These are phyloP conservation scores for Limnephilus rhombicus DNA, from an alignment of 2,888 invertebrate species.

Conservation along the genomic window DNA sequence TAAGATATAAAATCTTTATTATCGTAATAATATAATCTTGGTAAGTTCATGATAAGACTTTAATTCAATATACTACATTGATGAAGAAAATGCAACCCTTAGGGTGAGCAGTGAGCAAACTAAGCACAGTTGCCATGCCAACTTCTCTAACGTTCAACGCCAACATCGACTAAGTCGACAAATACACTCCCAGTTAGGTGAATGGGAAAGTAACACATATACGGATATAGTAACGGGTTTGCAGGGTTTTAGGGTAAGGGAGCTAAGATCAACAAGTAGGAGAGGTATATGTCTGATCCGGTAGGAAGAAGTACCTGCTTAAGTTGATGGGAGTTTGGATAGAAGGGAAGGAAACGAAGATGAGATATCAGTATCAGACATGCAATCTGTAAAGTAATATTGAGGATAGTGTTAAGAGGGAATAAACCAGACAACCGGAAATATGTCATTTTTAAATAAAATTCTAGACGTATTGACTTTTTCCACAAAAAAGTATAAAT, in stretches of 20 bases:
- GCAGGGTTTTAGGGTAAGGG: not conserved
- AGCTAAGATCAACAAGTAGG: conserved; percentile 48
- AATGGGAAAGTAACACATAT: not conserved
- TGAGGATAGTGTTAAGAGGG: not conserved
- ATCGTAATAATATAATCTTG: too few species aligned
- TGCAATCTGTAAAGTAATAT: not conserved
- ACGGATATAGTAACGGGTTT: not conserved
- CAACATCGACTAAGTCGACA: not conserved
- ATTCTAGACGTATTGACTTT: too few species aligned
- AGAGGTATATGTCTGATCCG: conserved; percentile 3
- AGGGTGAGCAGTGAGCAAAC: too few species aligned
- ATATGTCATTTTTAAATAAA: too few species aligned
- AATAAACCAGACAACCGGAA: too few species aligned
- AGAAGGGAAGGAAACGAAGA: not conserved
- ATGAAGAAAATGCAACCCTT: not conserved
- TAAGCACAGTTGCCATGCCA: not conserved
- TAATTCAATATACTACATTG: not conserved
- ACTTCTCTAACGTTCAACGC: not conserved
- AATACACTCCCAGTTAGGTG: not conserved
- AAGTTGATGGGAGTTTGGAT: not conserved
- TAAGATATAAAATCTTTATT: too few species aligned
- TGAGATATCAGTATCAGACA: not conserved
- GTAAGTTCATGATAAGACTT: not conserved
- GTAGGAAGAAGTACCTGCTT: not conserved
- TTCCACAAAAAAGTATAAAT: too few species aligned